A percentile compares a stretch with the other conserved stretches of the same genome.
These are phyloP conservation scores for Felis chaus DNA, from an alignment of 2,113 vertebrate species.

Conservation along the genomic window DNA sequence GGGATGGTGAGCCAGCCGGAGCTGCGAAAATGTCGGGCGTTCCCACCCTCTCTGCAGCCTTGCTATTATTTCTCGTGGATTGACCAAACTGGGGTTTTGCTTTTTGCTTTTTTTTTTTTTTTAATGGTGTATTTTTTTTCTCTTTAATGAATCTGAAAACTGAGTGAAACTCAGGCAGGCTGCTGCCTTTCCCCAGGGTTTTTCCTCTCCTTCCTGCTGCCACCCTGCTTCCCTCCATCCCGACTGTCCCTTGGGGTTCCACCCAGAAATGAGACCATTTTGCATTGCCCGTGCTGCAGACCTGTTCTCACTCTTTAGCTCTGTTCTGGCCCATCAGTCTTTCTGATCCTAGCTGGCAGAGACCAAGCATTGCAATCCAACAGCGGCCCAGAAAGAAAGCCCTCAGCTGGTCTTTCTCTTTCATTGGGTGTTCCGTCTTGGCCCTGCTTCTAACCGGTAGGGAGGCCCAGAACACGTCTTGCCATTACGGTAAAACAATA, in stretches of 20 bases:
- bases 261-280: background rate
- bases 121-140: background rate
- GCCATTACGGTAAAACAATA: background rate
- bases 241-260: background rate
- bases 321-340: background rate
- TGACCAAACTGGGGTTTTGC: background rate
- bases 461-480: background rate
- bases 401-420: background rate
- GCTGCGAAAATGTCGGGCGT: background rate
- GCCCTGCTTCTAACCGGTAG: background rate
- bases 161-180: background rate
- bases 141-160: slow-evolving; percentile 34
- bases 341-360: background rate
- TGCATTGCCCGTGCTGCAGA: background rate
- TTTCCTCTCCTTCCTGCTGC: background rate
- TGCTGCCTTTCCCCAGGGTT: background rate
- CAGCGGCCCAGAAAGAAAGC: background rate
- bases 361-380: background rate
- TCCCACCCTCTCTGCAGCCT: background rate
- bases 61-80: background rate
- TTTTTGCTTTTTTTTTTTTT: background rate
- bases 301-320: background rate
- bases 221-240: background rate
- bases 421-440: background rate
- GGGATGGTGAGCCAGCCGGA: background rate